A percentile compares a stretch with the other conserved stretches of the same genome.
phyloP scores from a whole-genome alignment of 2,113 vertebrate genomes.

The Sprattus sprattus region DNA sequence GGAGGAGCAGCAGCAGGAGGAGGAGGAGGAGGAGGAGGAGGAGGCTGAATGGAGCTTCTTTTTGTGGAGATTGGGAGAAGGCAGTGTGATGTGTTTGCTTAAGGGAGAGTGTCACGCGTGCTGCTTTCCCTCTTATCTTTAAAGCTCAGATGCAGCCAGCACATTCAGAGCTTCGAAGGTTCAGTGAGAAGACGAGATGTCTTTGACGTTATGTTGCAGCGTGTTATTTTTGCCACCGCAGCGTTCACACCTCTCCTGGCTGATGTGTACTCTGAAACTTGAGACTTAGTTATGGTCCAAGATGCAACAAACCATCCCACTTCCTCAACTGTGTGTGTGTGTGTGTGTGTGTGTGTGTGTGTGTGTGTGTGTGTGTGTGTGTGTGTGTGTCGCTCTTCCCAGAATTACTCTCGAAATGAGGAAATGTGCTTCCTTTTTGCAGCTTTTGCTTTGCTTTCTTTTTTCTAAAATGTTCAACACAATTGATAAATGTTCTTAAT shows the following conservation, averaged over 20 bases:
- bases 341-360: not conserved
- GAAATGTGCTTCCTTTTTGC: not conserved
- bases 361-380: not conserved
- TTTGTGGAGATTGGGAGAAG: not conserved
- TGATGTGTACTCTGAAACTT: conserved; percentile 37
- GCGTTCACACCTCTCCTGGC: conserved; percentile 17
- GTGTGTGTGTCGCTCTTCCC: not conserved
- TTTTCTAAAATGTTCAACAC: not conserved
- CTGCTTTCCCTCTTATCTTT: not conserved
- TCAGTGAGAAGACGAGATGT: not conserved
- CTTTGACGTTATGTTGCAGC: not conserved
- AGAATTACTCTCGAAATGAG: not conserved
- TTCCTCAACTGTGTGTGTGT: not conserved
- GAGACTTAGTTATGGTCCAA: conserved; percentile 40
- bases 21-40: not conserved
- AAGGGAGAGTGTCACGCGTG: not conserved
- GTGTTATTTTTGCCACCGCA: not conserved
- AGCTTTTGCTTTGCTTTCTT: not conserved
- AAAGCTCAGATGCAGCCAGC: not conserved
- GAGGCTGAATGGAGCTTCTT: not conserved
- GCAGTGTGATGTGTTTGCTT: not conserved
- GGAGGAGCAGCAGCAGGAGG: not conserved
- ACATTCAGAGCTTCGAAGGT: not conserved
- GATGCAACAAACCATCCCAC: conserved; percentile 22
- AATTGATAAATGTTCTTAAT: conserved; percentile 48